These are phyloP conservation scores for Zaprionus lachaisei DNA, from an alignment of 1,140 invertebrate genomes.

Conservation along the genomic window DNA sequence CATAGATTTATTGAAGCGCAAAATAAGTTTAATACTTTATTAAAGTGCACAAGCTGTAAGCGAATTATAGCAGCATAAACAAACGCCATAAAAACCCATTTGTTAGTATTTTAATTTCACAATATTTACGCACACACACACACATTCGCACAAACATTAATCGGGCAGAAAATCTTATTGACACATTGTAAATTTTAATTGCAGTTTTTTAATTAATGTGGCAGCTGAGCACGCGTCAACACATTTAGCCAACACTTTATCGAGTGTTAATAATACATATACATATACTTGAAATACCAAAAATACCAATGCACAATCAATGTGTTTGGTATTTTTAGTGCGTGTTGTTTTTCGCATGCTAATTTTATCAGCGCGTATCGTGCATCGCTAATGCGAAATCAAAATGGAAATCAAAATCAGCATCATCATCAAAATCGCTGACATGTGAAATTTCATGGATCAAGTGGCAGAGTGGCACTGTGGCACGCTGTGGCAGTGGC, in stretches of 20 bases:
- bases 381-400: conserved; percentile 17
- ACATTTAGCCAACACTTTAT: not conserved
- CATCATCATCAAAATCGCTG: conserved; percentile 51
- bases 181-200: conserved; percentile 39
- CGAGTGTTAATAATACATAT: not conserved
- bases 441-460: conserved; percentile 77
- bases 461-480: conserved; percentile 29
- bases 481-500: conserved; percentile 23
- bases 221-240: not conserved
- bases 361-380: conserved; percentile 46
- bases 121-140: conserved; percentile 1
- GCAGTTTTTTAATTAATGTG: conserved; percentile 46
- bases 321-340: conserved; percentile 11
- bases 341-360: conserved; percentile 18
- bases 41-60: not conserved
- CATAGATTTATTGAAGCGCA: not conserved
- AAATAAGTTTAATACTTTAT: not conserved
- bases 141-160: not conserved
- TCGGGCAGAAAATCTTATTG: conserved; percentile 21
- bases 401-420: conserved; percentile 38
- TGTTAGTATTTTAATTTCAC: not conserved
- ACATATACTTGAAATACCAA: not conserved
- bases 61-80: not conserved
- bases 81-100: not conserved
- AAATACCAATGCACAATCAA: not conserved